A percentile compares a stretch with the other conserved stretches of the same genome.
These are phyloP conservation scores for Dolichomitus sp. DNA, from an alignment of 2,888 invertebrate genomes.

Conservation along the genomic window DNA sequence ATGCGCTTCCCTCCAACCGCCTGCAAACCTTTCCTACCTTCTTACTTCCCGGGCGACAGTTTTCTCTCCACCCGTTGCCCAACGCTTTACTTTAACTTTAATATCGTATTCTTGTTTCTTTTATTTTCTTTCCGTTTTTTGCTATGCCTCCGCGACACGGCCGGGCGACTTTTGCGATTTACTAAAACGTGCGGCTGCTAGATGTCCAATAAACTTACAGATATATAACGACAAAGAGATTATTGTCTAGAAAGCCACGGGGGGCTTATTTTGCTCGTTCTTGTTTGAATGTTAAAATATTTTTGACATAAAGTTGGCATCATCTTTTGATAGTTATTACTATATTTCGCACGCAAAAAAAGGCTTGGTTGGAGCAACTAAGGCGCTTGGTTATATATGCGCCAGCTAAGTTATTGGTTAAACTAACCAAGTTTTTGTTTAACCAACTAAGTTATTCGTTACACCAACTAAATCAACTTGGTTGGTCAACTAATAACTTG, in stretches of 20 bases:
- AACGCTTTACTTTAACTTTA: constrained; percentile 45
- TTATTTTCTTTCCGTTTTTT: background rate
- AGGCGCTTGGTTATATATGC: too few relatives aligned
- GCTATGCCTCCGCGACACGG: background rate
- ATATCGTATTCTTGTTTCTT: constrained; percentile 31
- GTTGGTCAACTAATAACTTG: too few relatives aligned
- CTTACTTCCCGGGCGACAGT: constrained; percentile 15
- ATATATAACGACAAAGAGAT: constrained; percentile 7
- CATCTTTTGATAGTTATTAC: too few relatives aligned
- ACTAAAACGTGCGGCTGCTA: constrained; percentile 10
- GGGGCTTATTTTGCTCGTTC: background rate
- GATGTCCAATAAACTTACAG: constrained; percentile 12
- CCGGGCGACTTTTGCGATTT: constrained; percentile 5
- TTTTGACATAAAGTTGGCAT: background rate
- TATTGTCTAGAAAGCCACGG: background rate
- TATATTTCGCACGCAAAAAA: too few relatives aligned
- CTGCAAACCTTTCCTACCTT: constrained; percentile 39
- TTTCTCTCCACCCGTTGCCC: constrained; percentile 12
- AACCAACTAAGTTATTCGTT: too few relatives aligned
- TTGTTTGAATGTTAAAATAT: background rate
- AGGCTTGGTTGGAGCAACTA: too few relatives aligned
- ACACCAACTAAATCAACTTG: too few relatives aligned
- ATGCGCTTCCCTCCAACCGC: constrained; percentile 2
- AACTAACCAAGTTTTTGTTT: too few relatives aligned
- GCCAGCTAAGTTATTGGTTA: too few relatives aligned